A percentile compares a stretch with the other conserved stretches of the same genome.
Conservation (phyloP, 2,888 invertebrate genomes). For the Chaetogeoica ovagalla region DNA sequence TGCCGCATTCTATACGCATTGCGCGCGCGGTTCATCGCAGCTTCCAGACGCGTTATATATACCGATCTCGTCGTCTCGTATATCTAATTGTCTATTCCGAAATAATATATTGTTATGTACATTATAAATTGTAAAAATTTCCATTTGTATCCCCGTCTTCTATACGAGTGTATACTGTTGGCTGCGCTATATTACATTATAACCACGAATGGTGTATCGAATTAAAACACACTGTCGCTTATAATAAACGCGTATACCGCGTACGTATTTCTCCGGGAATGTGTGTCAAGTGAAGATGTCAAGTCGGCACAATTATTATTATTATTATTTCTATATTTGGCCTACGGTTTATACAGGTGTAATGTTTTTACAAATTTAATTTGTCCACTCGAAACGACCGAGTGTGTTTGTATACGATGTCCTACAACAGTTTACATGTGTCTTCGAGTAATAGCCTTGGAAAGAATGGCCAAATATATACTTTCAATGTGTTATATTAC, state of each 20-base stretch:
- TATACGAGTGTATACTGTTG: too few relatives aligned
- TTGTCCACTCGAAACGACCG: not conserved
- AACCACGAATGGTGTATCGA: slow-evolving; percentile 22
- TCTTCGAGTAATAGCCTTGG: too few relatives aligned
- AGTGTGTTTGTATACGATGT: too few relatives aligned
- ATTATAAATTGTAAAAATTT: not conserved
- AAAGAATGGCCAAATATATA: too few relatives aligned
- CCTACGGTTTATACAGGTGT: slow-evolving; percentile 5
- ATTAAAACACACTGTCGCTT: slow-evolving; percentile 35
- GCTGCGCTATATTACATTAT: not conserved
- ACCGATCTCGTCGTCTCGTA: too few relatives aligned
- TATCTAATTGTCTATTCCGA: too few relatives aligned
- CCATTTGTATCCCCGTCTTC: not conserved
- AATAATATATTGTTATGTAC: not conserved
- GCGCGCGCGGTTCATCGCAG: too few relatives aligned
- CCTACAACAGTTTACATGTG: not conserved
- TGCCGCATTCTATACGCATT: too few relatives aligned
- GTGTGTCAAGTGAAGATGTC: slow-evolving; percentile 29
- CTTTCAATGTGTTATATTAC: too few relatives aligned
- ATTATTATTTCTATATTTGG: not conserved
- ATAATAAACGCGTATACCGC: not conserved
- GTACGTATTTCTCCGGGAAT: not conserved
- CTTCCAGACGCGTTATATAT: too few relatives aligned
- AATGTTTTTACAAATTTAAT: slow-evolving; percentile 1
- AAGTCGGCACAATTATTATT: slow-evolving; percentile 22